These are phyloP conservation scores for Notodonta dromedarius DNA, from an alignment of 2,888 invertebrate species.

Conservation along the genomic window DNA sequence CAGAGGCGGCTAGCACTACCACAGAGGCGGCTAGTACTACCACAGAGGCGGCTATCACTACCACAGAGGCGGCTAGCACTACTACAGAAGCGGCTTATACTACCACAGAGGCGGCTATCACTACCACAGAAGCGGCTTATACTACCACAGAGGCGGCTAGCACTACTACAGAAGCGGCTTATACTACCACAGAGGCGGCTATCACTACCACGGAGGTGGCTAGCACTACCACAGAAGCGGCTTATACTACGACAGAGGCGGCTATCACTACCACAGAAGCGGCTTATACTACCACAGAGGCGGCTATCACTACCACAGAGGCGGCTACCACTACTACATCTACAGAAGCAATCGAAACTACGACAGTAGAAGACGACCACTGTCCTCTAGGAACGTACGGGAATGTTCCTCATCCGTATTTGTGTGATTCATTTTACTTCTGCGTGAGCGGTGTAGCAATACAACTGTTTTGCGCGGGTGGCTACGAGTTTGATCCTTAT, in stretches of 20 bases:
- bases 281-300: not conserved
- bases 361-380: constrained; percentile 7
- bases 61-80: constrained; percentile 1
- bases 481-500: constrained; percentile 42
- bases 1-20: not conserved
- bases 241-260: constrained; percentile 5
- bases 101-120: not conserved
- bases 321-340: constrained; percentile 10
- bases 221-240: constrained; percentile 11
- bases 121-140: constrained; percentile 9
- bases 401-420: constrained; percentile 34
- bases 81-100: not conserved
- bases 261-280: not conserved
- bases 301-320: constrained; percentile 4
- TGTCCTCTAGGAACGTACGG: constrained; percentile 31
- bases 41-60: not conserved
- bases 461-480: constrained; percentile 35
- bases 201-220: not conserved
- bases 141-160: constrained; percentile 5
- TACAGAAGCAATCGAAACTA: constrained; percentile 7
- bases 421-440: constrained; percentile 38
- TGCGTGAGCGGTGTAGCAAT: constrained; percentile 33
- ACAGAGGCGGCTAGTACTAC: constrained; percentile 8
- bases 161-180: not conserved
- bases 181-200: not conserved